Evolutionary conservation across 2,113 vertebrate genomes (phyloP), one percentile per base, ranked within the genome.

Genomic region (Rhea americana): DNA sequence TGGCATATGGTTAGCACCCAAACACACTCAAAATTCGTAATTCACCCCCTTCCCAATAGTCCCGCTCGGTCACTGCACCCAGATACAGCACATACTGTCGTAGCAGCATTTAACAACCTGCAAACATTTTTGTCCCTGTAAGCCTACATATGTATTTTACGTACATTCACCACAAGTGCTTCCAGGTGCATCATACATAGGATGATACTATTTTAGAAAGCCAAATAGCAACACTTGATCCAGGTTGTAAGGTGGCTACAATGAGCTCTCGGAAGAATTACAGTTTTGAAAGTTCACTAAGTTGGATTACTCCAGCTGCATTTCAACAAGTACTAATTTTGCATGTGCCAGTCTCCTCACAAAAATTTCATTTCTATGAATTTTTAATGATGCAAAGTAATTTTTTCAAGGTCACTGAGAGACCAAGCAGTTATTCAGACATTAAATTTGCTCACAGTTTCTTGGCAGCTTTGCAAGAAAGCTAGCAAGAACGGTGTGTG

Each of bases 321-420:
- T 96, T 96, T 97, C 95, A 97, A 96, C 90, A 98, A 97, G 96
- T 95, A 97, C 96, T 90, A 91, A 96, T 97, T 97, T 96, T 97
- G 93, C 94, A 97, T 96, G 96, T 95, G 96, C 89, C 95, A 97
- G 94, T 96, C 90, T 97, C 95, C 92, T 97, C 93, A 92, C 91
- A 97, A 97, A 97, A 96, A 95, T 96, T 97, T 96, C 95, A 97
- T 97, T 97, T 96, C 96, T 96, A 97, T 98, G 97, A 97, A 98
- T 98, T 97, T 98, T 97, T 98, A 98, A 98, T 97, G 96, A 97
- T 55, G 92, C 93, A 94, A 97, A 97, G 97, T 97, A 96, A 97
- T 97, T 98, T 96, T 97, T 97, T 98, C 97, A 98, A 97, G 98
- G 97, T 98, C 97, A 98, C 70, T 96, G 95, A 96, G 90, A 98